Conservation (phyloP, 2,888 invertebrate genomes). For the Tupiocoris notatus region DNA sequence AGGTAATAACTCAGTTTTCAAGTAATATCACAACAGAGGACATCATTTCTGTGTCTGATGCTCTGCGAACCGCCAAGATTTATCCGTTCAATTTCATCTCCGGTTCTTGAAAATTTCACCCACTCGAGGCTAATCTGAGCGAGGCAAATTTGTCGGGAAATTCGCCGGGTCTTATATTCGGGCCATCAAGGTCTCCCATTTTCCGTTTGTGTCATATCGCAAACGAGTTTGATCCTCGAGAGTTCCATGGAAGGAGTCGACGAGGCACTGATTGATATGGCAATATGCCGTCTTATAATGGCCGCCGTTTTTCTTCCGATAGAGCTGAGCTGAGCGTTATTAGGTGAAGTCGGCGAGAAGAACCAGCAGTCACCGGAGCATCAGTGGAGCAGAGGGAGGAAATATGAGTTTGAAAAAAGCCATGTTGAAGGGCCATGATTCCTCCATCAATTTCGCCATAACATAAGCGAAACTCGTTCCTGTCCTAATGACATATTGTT, state of each 20-base stretch:
- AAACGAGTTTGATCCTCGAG: background rate
- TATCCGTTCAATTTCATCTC: no score
- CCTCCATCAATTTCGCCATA: constrained; percentile 11
- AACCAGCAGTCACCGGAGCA: background rate
- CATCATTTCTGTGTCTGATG: no score
- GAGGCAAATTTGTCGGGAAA: background rate
- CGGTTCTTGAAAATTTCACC: background rate
- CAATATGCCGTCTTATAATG: constrained; percentile 28
- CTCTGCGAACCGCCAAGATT: no score
- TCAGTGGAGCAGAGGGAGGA: background rate
- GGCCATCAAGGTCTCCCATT: background rate
- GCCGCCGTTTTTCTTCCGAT: constrained; percentile 14
- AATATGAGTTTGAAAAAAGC: no score
- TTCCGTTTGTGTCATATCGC: background rate
- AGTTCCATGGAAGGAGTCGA: background rate
- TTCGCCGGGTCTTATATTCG: background rate
- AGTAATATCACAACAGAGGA: no score
- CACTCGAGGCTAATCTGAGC: background rate
- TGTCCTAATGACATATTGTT: constrained; percentile 15
- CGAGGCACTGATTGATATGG: constrained; percentile 23
- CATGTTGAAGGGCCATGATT: constrained; percentile 14
- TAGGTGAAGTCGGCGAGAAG: background rate
- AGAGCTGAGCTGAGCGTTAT: background rate
- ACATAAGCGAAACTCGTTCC: background rate
- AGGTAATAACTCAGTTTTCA: no score